Conservation (phyloP, 1,140 invertebrate genomes). For the Meloidogyne exigua region DNA sequence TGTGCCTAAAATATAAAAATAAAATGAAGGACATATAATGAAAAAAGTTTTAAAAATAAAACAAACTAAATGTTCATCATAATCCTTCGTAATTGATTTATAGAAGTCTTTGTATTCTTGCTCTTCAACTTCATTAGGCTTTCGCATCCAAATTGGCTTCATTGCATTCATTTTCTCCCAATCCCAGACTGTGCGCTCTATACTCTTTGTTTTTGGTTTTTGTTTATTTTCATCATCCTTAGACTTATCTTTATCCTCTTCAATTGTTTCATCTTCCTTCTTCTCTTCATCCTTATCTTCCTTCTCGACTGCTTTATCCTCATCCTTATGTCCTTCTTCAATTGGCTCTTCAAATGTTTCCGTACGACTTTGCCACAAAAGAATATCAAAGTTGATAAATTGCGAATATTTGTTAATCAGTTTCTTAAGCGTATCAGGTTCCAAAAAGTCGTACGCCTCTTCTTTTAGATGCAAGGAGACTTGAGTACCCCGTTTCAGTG, state of each 20-base stretch:
- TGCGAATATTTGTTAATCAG: conserved; percentile 96
- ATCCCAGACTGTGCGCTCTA: conserved; percentile 94
- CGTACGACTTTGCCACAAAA: conserved; percentile 88
- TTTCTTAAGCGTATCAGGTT: conserved; percentile 82
- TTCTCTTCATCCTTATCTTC: conserved; percentile 66
- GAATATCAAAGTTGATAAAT: conserved; percentile 99
- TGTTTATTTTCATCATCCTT: conserved; percentile 65
- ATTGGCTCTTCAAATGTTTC: conserved; percentile 80
- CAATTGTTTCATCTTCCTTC: conserved; percentile 89
- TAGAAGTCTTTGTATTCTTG: conserved; percentile 91
- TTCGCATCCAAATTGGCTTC: conserved; percentile 95
- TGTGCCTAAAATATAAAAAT: conserved; percentile 65
- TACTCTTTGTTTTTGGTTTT: conserved; percentile 83
- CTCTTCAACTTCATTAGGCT: conserved; percentile 80
- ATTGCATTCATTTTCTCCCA: conserved; percentile 91
- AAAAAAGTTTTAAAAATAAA: not conserved
- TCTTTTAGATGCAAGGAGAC: conserved; percentile 85
- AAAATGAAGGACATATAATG: not conserved
- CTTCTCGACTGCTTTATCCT: conserved; percentile 58
- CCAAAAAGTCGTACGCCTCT: conserved; percentile 90
- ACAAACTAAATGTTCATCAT: conserved; percentile 74
- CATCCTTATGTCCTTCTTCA: conserved; percentile 54
- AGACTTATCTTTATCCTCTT: conserved; percentile 69
- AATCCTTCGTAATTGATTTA: conserved; percentile 86
- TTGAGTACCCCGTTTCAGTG: conserved; percentile 82